Conservation (phyloP, 2,797 vertebrate species). For the Acanthis flammea region DNA sequence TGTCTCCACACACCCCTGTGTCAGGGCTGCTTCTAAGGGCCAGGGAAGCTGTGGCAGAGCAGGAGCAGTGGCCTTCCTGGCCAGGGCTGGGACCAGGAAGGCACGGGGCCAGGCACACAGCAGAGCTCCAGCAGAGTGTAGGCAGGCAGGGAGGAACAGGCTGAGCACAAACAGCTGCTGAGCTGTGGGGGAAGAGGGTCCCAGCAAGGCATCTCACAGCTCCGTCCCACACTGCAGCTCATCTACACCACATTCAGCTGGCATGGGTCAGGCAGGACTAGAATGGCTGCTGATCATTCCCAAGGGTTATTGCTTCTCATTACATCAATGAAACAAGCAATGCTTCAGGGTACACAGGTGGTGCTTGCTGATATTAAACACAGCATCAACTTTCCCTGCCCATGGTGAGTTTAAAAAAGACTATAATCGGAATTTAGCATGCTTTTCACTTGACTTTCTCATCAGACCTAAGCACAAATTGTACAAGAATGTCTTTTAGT, state of each 20-base stretch:
- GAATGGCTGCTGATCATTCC: slow-evolving; percentile 4
- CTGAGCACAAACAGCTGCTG: neutral
- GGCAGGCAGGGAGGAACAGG: neutral
- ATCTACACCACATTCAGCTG: neutral
- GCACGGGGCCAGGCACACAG: accelerated
- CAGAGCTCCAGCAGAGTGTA: accelerated
- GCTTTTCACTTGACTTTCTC: neutral
- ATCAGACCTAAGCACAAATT: neutral
- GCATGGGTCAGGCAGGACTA: neutral
- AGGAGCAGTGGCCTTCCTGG: neutral
- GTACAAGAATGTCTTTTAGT: neutral
- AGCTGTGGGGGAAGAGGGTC: neutral
- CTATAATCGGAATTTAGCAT: neutral
- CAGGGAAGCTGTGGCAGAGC: neutral
- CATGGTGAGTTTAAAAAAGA: neutral
- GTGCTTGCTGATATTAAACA: neutral
- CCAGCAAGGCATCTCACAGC: neutral
- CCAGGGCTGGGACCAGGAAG: neutral
- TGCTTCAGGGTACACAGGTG: neutral
- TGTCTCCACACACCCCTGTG: accelerated
- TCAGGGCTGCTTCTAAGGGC: neutral
- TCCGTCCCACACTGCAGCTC: neutral
- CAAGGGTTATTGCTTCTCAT: neutral
- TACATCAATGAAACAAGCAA: neutral
- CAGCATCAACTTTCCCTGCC: neutral